These are phyloP conservation scores for Sebastes matsubarae DNA, from an alignment of 2,797 vertebrate species.

Conservation along the genomic window DNA sequence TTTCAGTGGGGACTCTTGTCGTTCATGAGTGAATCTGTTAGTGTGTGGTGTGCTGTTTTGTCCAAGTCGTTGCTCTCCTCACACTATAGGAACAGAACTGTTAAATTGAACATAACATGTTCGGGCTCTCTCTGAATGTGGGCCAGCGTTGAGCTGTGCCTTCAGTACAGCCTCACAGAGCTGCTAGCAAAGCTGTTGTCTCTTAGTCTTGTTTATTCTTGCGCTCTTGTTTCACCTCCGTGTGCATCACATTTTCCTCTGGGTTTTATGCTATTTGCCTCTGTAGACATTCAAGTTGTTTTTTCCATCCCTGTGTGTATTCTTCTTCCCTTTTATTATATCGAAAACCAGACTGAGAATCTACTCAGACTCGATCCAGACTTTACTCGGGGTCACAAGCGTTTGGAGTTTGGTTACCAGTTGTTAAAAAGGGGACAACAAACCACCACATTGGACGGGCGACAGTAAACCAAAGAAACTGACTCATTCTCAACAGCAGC, in stretches of 20 bases:
- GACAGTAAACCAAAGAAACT: conserved; percentile 1
- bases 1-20: too few relatives aligned
- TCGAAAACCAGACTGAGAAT: neutral
- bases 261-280: conserved; percentile 5
- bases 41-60: too few relatives aligned
- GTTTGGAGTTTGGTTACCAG: conserved; percentile 17
- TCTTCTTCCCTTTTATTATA: conserved; percentile 15
- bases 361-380: neutral
- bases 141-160: too few relatives aligned
- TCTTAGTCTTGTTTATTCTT: neutral
- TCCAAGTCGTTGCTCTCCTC: too few relatives aligned
- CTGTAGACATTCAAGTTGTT: neutral
- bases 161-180: neutral
- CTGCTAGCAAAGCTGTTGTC: neutral
- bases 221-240: neutral
- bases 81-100: too few relatives aligned
- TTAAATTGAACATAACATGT: too few relatives aligned
- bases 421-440: conserved; percentile 9
- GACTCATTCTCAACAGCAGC: neutral
- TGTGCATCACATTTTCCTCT: conserved; percentile 26
- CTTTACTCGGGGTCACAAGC: conserved; percentile 13
- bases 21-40: too few relatives aligned
- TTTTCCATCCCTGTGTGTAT: neutral
- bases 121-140: too few relatives aligned
- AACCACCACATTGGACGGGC: neutral